These are phyloP conservation scores for Mylabris phalerata DNA, from an alignment of 1,140 invertebrate genomes.

Conservation along the genomic window DNA sequence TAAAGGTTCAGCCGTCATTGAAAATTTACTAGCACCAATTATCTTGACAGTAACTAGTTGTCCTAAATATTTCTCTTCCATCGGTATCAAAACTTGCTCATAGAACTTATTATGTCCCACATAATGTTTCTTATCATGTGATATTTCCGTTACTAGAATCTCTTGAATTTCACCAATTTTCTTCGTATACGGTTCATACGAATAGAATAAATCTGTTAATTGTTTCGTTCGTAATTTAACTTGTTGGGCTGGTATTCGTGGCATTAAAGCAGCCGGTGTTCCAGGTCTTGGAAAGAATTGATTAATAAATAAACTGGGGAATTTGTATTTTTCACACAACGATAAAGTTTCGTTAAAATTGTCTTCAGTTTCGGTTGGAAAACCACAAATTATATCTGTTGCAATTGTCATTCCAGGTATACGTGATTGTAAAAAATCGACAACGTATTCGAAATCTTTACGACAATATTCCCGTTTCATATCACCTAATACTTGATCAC, in stretches of 20 bases:
- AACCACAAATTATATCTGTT: conserved; percentile 98
- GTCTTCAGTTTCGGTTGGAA: conserved; percentile 88
- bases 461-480: conserved; percentile 95
- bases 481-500: conserved; percentile 85
- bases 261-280: conserved; percentile 89
- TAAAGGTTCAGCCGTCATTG: conserved; percentile 69
- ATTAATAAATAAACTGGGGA: conserved; percentile 94
- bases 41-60: conserved; percentile 77
- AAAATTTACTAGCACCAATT: conserved; percentile 72
- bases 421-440: conserved; percentile 61
- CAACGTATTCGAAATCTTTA: conserved; percentile 83
- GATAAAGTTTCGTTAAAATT: conserved; percentile 88
- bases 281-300: conserved; percentile 95
- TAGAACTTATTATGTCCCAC: conserved; percentile 96
- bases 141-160: conserved; percentile 88
- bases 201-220: conserved; percentile 86
- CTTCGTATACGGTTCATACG: conserved; percentile 78
- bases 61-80: conserved; percentile 70
- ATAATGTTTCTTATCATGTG: conserved; percentile 83
- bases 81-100: conserved; percentile 86
- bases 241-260: conserved; percentile 69
- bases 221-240: conserved; percentile 86
- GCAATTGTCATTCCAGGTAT: conserved; percentile 88
- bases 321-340: conserved; percentile 81
- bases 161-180: conserved; percentile 69